phyloP scores from a whole-genome alignment of 2,113 vertebrate genomes.

The Aptenodytes patagonicus region DNA sequence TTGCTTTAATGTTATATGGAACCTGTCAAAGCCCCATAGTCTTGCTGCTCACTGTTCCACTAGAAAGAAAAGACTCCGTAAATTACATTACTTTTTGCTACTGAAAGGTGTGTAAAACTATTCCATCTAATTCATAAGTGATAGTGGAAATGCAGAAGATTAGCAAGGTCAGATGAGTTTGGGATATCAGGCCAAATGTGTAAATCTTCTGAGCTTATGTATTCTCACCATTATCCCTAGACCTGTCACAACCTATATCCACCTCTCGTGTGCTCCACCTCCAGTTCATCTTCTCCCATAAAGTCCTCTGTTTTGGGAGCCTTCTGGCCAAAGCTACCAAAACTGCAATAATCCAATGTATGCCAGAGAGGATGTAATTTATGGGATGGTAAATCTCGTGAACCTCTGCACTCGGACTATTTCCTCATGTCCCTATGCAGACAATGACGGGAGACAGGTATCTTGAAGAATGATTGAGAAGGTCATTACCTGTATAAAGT shows the following conservation, averaged over 20 bases:
- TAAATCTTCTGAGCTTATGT: slow-evolving; percentile 24
- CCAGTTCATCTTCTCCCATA: not conserved
- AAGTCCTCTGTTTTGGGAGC: not conserved
- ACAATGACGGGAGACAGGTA: not conserved
- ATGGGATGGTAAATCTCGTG: not conserved
- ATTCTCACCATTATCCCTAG: not conserved
- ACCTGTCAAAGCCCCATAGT: slow-evolving; percentile 43
- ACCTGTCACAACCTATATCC: not conserved
- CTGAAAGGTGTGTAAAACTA: slow-evolving; percentile 47
- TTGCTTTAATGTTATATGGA: slow-evolving; percentile 66
- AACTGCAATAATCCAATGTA: not conserved
- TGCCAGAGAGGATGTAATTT: not conserved
- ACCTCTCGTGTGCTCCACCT: not conserved
- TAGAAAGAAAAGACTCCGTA: not conserved
- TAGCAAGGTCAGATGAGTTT: slow-evolving; percentile 52
- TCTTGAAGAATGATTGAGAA: not conserved
- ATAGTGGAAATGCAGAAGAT: slow-evolving; percentile 54
- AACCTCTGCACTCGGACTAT: not conserved
- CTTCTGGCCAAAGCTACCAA: not conserved
- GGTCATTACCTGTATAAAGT: not conserved
- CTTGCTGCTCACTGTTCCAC: not conserved
- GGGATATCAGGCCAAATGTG: slow-evolving; percentile 21
- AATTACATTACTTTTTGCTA: slow-evolving; percentile 31
- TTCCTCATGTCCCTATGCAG: not conserved
- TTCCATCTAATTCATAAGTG: slow-evolving; percentile 53